Conservation (phyloP, 2,113 vertebrate genomes). For the Opisthocomus hoazin region DNA sequence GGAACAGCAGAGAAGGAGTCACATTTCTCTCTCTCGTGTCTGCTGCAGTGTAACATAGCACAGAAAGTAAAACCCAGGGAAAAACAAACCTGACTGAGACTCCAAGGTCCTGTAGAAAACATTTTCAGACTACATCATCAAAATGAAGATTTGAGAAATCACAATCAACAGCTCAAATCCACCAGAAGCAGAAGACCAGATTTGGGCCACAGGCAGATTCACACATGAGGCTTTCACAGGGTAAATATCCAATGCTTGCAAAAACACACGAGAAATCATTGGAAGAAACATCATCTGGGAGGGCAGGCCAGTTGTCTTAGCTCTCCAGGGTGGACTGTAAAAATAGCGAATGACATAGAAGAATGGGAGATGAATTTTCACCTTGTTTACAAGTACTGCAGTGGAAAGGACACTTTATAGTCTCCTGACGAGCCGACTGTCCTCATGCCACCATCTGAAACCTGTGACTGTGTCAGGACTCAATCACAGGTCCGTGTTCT, state of each 20-base stretch:
- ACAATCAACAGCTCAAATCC: background rate
- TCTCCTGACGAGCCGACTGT: background rate
- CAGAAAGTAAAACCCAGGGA: background rate
- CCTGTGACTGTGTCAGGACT: background rate
- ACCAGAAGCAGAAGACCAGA: background rate
- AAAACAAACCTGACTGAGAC: background rate
- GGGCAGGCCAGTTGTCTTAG: background rate
- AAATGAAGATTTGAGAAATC: constrained; percentile 1
- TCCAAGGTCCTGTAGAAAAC: background rate
- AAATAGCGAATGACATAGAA: background rate
- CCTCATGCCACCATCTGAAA: background rate
- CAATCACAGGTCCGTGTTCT: fast-evolving
- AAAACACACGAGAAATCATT: background rate
- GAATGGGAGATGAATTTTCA: background rate
- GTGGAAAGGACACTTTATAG: background rate
- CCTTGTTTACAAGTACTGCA: background rate
- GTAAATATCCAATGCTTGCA: background rate
- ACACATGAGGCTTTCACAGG: background rate
- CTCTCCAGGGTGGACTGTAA: background rate
- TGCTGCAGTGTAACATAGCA: fast-evolving
- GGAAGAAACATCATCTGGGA: background rate
- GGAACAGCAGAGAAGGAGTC: background rate
- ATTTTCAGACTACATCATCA: background rate
- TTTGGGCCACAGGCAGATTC: background rate
- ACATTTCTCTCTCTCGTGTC: background rate